Evolutionary conservation across 2,888 invertebrate genomes (phyloP), one percentile per base, ranked within the genome.

Genomic region (Tetanocera ferruginea): DNA sequence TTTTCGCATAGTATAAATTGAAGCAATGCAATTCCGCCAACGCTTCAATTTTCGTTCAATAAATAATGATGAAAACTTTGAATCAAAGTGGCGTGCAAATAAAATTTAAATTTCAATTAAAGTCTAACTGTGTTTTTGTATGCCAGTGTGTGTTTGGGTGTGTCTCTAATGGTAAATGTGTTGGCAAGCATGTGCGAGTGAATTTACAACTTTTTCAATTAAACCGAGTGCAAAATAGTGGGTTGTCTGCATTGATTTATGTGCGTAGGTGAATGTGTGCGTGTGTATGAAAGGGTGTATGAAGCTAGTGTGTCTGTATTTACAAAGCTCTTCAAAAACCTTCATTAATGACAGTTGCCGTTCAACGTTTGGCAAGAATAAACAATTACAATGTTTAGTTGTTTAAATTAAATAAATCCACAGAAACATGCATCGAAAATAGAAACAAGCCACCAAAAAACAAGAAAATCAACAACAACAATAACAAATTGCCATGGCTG

Each of bases 31-130:
- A 14, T n/a, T n/a, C n/a, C 2, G 43, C 43, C 43, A 43, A 43
- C 11, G 43, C 3, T 43, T 43, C 43, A 43, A 14, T 43, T 43
- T 14, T 43, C 11, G 43, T 43, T 43, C 43, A 43, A 43, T 43
- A 43, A 43, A 43, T 43, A 43, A 43, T 43, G 43, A 43, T 43
- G 11, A 60, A 52, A 60, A 72, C 60, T 64, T 64, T 74, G 31
- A 74, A 74, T 74, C 74, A 74, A 52, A 49, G 64, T 52, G 64
- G 49, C 74, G 51, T 51, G 74, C 31, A 74, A 74, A 74, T 51
- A 74, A 74, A 64, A 51, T 66, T 74, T 64, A 49, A 74, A 74
- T 62, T 74, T 62, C 73, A 74, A 74, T 74, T 74, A 64, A 43
- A 74, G 28, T 43, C 25, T 43, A 37, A n/a, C n/a, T 51, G 67